Percentiles rank a stretch among this genome's conserved stretches.
phyloP scores from a whole-genome alignment of 2,888 invertebrate genomes.

The Pammene aurita region DNA sequence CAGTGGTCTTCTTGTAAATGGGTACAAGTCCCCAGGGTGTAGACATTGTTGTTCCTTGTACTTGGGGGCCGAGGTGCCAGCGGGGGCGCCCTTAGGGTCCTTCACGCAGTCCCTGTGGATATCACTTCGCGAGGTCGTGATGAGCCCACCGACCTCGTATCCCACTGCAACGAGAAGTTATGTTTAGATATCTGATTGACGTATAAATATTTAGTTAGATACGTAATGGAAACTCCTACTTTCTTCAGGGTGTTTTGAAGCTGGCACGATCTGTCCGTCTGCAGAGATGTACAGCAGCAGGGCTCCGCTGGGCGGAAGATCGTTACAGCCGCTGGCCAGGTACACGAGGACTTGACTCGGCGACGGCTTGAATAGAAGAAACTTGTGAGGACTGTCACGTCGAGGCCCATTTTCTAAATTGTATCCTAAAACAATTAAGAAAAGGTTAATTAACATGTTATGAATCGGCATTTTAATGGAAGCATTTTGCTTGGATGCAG shows the following conservation, averaged over 20 bases:
- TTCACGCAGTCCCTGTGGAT: constrained; percentile 74
- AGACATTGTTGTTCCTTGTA: constrained; percentile 89
- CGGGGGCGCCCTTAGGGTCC: constrained; percentile 47
- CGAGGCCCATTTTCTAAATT: constrained; percentile 48
- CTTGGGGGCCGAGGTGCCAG: constrained; percentile 43
- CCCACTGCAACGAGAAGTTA: constrained; percentile 83
- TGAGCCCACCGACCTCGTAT: constrained; percentile 95
- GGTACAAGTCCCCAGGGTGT: constrained; percentile 96
- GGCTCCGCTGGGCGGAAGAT: constrained; percentile 95
- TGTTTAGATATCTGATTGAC: not conserved
- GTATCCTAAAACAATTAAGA: constrained; percentile 48
- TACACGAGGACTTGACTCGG: constrained; percentile 97
- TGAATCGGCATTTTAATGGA: not conserved
- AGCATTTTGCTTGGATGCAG: no score
- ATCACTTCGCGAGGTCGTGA: constrained; percentile 94
- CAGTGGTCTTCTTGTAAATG: constrained; percentile 95
- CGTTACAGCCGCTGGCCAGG: constrained; percentile 95
- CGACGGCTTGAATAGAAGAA: constrained; percentile 97
- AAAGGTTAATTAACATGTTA: not conserved
- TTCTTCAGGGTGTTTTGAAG: constrained; percentile 92
- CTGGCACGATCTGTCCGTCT: constrained; percentile 92
- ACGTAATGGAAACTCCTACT: constrained; percentile 82
- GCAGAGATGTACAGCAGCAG: constrained; percentile 96
- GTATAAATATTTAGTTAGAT: not conserved
- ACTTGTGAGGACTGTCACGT: constrained; percentile 95